These are phyloP conservation scores for Cotesia chilonis DNA, from an alignment of 1,140 invertebrate genomes.

Conservation along the genomic window DNA sequence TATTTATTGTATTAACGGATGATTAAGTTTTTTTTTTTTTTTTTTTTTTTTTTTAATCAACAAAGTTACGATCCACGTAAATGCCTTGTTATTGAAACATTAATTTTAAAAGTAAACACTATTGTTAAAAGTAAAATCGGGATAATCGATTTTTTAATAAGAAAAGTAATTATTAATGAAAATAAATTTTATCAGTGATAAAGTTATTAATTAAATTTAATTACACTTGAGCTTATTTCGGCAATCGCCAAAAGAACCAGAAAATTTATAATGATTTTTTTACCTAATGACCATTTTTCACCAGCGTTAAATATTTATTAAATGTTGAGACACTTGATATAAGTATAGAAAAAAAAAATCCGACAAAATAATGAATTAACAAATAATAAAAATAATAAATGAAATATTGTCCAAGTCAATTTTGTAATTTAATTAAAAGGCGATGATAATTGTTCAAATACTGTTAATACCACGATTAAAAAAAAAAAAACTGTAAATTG, in stretches of 20 bases:
- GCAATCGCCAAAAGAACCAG: conserved; percentile 30
- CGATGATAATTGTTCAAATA: conserved; percentile 3
- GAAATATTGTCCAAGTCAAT: conserved; percentile 29
- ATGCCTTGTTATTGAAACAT: conserved; percentile 23
- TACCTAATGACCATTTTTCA: conserved; percentile 26
- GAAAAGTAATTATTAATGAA: too few relatives aligned
- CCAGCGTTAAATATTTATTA: not conserved
- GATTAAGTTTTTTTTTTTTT: not conserved
- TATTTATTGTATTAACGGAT: conserved; percentile 16
- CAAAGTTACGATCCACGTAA: conserved; percentile 24
- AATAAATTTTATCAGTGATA: too few relatives aligned
- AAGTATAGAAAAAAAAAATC: not conserved
- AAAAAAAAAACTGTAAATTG: conserved; percentile 21
- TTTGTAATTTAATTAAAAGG: conserved; percentile 25
- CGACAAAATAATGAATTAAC: conserved; percentile 10
- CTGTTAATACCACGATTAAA: conserved; percentile 20
- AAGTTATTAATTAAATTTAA: conserved; percentile 13
- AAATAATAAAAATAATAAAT: not conserved
- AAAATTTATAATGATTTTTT: conserved; percentile 35
- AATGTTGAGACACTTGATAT: not conserved
- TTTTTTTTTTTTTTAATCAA: too few relatives aligned
- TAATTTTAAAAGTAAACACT: too few relatives aligned
- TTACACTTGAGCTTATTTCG: conserved; percentile 38
- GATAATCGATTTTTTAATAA: too few relatives aligned
- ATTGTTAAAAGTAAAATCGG: conserved; percentile 13